Base-by-base conservation (phyloP, 2,113 vertebrate genomes). In the Tachycineta bicolor region DNA sequence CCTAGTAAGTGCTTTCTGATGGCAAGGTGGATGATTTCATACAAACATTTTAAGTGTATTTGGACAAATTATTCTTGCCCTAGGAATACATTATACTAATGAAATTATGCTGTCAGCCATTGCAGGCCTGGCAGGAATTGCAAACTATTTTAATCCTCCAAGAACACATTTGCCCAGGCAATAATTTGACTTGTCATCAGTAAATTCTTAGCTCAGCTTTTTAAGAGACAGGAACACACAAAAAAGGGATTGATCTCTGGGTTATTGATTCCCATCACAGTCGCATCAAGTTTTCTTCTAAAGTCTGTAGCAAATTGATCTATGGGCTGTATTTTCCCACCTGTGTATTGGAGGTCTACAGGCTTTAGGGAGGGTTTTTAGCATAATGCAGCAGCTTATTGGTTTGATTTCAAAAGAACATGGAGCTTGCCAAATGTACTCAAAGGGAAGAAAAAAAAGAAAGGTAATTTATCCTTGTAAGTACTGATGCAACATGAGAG, bases 131-230 rank as follows among this genome's bases (percentile, higher is more conserved):
- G 87, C 82, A 96, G 63, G 71, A 90, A 70, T 68, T 60, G 29
- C 12, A 14, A 85, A 93, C 74, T 85, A 83, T 89, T 95, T 93
- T 88, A 95, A 95, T 85, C 63, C 77, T 91, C 49, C 60, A 89
- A 65, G 65, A 94, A 90, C 17, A 69, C 26, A 76, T 89, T 74
- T 83, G 53, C 26, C 53, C 21, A 85, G 67, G 33, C 89, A 94
- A 49, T 83, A 94, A 70, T 87, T 62, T 70, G 63, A 85, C 60
- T 82, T 83, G 47, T 68, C 89, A 74, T 91, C 43, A 91, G 77
- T 55, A 91, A 94, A 79, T 52, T 50, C 91, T 64, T 84, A 77
- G 47, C 75, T 96, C 84, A 95, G 87, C 83, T 78, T 87, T 87
- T 86, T 76, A 94, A 94, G 75, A 89, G 87, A 73, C 44, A 70